Conservation (phyloP, 2,888 invertebrate species). For the Microctonus brassicae region DNA sequence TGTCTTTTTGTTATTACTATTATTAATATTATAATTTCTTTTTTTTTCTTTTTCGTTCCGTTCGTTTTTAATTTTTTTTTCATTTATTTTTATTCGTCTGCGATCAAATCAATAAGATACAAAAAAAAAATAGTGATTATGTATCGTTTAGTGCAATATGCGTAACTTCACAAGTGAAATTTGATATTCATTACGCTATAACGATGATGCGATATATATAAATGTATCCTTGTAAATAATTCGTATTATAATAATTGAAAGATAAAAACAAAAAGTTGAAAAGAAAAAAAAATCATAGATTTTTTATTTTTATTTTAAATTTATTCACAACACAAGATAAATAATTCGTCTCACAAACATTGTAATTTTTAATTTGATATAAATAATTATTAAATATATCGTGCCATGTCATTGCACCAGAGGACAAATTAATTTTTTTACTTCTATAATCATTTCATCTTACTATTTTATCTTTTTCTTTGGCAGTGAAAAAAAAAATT, state of each 20-base stretch:
- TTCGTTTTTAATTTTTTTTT: not conserved
- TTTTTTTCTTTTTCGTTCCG: not conserved
- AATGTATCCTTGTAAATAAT: slow-evolving; percentile 27
- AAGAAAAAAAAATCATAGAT: not conserved
- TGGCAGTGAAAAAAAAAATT: not conserved
- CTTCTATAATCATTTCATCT: not conserved
- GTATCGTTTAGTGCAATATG: slow-evolving; percentile 26
- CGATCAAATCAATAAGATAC: slow-evolving; percentile 1
- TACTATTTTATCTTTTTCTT: too few relatives aligned
- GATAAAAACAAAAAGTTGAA: not conserved
- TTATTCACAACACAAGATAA: not conserved
- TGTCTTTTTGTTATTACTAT: slow-evolving; percentile 8
- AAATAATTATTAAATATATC: not conserved
- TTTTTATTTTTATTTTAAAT: not conserved
- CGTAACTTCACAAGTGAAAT: slow-evolving; percentile 1
- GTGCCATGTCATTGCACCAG: slow-evolving; percentile 16
- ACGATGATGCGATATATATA: slow-evolving; percentile 6
- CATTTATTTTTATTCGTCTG: not conserved
- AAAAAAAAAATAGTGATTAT: slow-evolving; percentile 2
- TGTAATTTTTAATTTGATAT: not conserved
- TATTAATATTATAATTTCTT: slow-evolving; percentile 4
- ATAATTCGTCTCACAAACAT: not conserved
- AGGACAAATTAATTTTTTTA: not conserved
- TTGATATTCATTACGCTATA: not conserved
- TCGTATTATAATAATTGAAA: slow-evolving; percentile 11